Percentiles rank a stretch among this genome's conserved stretches.
Conservation (phyloP, 2,797 vertebrate genomes). For the Oreortyx pictus region DNA sequence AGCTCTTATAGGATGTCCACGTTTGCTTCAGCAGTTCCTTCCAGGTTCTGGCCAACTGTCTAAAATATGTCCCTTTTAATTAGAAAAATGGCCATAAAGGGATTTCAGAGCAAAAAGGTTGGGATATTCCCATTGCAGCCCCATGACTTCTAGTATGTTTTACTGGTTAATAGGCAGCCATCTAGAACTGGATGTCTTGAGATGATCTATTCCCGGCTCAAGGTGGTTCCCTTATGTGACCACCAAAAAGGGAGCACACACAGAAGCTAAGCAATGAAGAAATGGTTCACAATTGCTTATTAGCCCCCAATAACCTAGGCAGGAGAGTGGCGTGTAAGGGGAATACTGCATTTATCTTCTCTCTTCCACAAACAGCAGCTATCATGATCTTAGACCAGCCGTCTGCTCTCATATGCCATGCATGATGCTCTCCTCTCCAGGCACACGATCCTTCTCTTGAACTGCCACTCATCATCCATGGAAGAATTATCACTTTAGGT, state of each 20-base stretch:
- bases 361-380: not conserved
- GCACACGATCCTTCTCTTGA: not conserved
- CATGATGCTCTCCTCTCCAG: not conserved
- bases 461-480: not conserved
- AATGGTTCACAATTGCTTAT: constrained; percentile 70
- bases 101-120: constrained; percentile 48
- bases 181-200: constrained; percentile 34
- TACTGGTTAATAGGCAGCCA: constrained; percentile 29
- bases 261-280: constrained; percentile 73
- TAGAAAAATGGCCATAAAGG: constrained; percentile 4
- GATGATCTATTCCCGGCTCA: not conserved
- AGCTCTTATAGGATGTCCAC: constrained; percentile 13
- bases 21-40: constrained; percentile 6
- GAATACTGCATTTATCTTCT: not conserved
- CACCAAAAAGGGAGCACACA: constrained; percentile 64
- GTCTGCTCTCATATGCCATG: not conserved
- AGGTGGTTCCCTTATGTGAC: constrained; percentile 53
- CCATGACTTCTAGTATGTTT: constrained; percentile 15
- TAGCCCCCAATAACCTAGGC: constrained; percentile 36
- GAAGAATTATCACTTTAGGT: constrained; percentile 7
- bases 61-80: not conserved
- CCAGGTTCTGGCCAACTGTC: not conserved
- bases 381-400: constrained; percentile 18
- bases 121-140: constrained; percentile 24
- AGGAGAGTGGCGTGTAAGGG: constrained; percentile 2